phyloP scores from a whole-genome alignment of 37 sponge, comb jelly and placozoan species.

The Ephydatia muelleri region DNA sequence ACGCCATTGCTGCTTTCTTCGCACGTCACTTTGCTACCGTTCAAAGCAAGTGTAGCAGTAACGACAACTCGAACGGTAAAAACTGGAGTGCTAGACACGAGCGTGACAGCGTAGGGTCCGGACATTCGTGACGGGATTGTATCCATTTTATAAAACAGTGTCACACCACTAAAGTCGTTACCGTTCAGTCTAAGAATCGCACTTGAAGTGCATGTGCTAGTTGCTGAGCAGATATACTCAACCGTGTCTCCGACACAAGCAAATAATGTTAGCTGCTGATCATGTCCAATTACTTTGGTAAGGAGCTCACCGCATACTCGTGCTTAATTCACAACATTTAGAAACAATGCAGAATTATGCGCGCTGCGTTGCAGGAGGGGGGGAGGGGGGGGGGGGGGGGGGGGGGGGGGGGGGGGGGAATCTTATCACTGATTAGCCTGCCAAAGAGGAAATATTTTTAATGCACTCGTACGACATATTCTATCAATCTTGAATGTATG shows the following conservation, averaged over 20 bases:
- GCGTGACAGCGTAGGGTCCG: not conserved
- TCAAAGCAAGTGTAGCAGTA: not conserved
- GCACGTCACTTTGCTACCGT: not conserved
- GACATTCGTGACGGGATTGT: not conserved
- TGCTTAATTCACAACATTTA: too few relatives aligned
- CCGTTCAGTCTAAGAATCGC: not conserved
- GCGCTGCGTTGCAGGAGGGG: too few relatives aligned
- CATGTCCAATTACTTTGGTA: not conserved
- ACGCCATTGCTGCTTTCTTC: not conserved
- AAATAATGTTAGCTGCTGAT: too few relatives aligned
- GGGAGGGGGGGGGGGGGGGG: too few relatives aligned
- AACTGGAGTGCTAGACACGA: not conserved
- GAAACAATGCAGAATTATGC: too few relatives aligned
- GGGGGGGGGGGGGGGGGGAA: too few relatives aligned
- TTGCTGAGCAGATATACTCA: not conserved
- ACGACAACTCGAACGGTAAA: not conserved
- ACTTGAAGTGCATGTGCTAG: not conserved
- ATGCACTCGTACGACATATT: too few relatives aligned
- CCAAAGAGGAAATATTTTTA: too few relatives aligned
- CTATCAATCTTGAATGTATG: too few relatives aligned
- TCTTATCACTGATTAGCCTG: too few relatives aligned
- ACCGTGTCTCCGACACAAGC: not conserved
- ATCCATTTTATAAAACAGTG: not conserved
- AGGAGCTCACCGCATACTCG: not conserved
- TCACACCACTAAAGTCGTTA: not conserved